These are phyloP conservation scores for Lycocerus yunnanus DNA, from an alignment of 2,888 invertebrate genomes.

Conservation along the genomic window DNA sequence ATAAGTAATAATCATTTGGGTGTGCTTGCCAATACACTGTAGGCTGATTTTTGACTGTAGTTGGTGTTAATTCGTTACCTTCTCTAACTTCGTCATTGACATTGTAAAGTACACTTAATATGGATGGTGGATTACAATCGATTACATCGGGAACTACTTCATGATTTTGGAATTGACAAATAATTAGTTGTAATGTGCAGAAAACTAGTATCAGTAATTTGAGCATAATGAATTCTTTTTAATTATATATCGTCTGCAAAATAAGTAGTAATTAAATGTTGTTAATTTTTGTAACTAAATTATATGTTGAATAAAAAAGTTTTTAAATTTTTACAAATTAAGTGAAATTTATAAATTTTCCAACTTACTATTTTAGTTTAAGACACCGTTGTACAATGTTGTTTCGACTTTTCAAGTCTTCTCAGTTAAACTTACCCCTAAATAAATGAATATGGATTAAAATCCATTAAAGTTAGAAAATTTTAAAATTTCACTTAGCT, in stretches of 20 bases:
- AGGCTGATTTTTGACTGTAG: constrained; percentile 44
- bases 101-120: background rate
- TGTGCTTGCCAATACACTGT: constrained; percentile 44
- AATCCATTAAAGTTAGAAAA: too few relatives aligned
- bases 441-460: too few relatives aligned
- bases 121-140: background rate
- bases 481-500: too few relatives aligned
- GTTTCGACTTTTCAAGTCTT: too few relatives aligned
- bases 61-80: constrained; percentile 44
- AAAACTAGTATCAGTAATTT: background rate
- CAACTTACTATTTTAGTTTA: too few relatives aligned
- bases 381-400: too few relatives aligned
- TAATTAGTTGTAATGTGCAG: background rate
- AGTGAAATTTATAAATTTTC: too few relatives aligned
- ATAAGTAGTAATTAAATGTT: background rate
- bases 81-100: background rate
- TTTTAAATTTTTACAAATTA: too few relatives aligned
- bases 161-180: background rate
- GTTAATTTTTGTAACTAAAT: background rate
- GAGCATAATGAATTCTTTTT: background rate
- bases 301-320: too few relatives aligned
- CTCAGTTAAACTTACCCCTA: too few relatives aligned
- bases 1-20: constrained; percentile 41
- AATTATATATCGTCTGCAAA: background rate
- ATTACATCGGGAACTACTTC: background rate